Percentiles rank a stretch among this genome's conserved stretches.
Conservation (phyloP, 2,888 invertebrate genomes). For the Sarcophaga rosellei region DNA sequence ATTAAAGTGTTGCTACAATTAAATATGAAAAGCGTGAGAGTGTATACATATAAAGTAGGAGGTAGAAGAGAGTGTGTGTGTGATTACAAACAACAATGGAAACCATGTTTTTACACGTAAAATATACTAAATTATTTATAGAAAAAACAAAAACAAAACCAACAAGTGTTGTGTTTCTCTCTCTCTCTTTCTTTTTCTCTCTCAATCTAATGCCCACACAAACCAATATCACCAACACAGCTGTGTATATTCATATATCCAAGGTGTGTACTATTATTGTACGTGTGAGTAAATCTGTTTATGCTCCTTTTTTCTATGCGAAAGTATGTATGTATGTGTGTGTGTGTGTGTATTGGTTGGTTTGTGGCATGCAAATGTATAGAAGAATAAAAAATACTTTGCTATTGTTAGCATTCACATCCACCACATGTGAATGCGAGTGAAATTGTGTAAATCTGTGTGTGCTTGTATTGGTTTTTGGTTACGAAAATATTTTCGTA, state of each 20-base stretch:
- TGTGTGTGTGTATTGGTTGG: neutral
- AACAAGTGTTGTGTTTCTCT: neutral
- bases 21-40: too few species aligned
- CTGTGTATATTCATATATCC: neutral
- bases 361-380: neutral
- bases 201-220: neutral
- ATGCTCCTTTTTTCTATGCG: neutral
- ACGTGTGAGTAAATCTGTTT: neutral
- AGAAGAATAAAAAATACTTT: too few species aligned
- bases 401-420: neutral
- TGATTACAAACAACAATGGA: neutral
- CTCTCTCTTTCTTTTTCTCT: neutral
- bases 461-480: neutral
- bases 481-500: slow-evolving; percentile 7
- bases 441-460: slow-evolving; percentile 1
- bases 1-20: too few species aligned
- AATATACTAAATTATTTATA: neutral
- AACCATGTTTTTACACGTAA: neutral
- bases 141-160: neutral
- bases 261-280: neutral
- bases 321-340: neutral
- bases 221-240: neutral
- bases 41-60: too few species aligned
- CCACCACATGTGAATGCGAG: neutral
- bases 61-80: neutral